Evolutionary conservation across 2,888 invertebrate genomes (phyloP).

Genomic region (Himalopsyche kuldschensis): DNA sequence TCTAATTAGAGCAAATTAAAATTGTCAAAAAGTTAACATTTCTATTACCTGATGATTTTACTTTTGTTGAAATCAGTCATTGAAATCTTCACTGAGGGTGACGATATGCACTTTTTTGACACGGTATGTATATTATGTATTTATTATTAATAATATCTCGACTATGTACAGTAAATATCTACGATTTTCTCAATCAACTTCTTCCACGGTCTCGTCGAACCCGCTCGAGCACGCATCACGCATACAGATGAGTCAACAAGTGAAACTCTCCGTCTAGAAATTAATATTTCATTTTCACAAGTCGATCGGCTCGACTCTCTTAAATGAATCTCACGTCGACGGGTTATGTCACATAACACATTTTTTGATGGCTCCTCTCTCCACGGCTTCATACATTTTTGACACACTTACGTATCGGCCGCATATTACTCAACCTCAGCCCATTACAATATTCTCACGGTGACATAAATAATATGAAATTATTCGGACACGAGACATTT

Average conservation of each 20-base stretch:
- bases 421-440: not conserved
- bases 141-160: no score
- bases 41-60: no score
- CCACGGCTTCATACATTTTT: not conserved
- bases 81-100: no score
- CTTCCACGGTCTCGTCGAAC: not conserved
- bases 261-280: not conserved
- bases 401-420: not conserved
- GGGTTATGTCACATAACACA: not conserved
- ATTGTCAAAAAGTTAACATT: no score
- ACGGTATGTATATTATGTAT: no score
- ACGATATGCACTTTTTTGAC: no score
- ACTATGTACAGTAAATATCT: no score
- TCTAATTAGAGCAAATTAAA: no score
- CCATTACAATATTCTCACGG: not conserved
- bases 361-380: not conserved
- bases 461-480: not conserved
- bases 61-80: no score
- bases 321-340: not conserved
- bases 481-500: not conserved
- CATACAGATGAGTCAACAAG: not conserved
- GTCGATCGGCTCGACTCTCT: not conserved
- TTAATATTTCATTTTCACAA: not conserved
- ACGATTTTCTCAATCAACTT: not conserved
- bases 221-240: not conserved